A percentile compares a stretch with the other conserved stretches of the same genome.
These are phyloP conservation scores for Drepana arcuata DNA, from an alignment of 1,140 invertebrate genomes.

Conservation along the genomic window DNA sequence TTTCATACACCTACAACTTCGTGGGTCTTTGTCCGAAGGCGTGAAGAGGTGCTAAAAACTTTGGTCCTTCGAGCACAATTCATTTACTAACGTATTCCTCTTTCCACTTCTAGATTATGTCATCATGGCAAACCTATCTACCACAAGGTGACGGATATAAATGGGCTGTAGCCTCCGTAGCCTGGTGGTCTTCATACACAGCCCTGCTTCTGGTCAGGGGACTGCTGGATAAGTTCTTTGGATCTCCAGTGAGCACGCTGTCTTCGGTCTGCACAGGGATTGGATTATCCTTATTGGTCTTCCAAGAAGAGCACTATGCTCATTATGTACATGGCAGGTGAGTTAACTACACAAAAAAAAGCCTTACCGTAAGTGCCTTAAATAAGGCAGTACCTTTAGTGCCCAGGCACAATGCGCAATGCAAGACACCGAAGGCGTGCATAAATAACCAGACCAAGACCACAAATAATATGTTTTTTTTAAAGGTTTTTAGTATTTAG, in stretches of 20 bases:
- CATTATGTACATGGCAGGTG: constrained; percentile 60
- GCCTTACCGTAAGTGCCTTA: too few relatives aligned
- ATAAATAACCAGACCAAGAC: too few relatives aligned
- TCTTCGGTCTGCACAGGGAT: constrained; percentile 28
- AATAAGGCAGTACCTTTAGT: too few relatives aligned
- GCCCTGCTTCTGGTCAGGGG: constrained; percentile 14
- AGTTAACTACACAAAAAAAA: constrained; percentile 12
- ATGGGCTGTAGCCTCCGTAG: constrained; percentile 28
- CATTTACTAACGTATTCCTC: too few relatives aligned
- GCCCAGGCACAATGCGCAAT: too few relatives aligned
- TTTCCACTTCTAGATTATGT: constrained; percentile 34
- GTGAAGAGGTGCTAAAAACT: too few relatives aligned
- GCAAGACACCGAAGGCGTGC: too few relatives aligned
- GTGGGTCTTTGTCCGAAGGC: too few relatives aligned
- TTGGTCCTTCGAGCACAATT: too few relatives aligned
- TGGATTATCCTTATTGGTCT: constrained; percentile 43
- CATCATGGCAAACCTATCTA: constrained; percentile 19
- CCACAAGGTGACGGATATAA: constrained; percentile 34
- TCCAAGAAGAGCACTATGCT: constrained; percentile 48
- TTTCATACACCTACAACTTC: too few relatives aligned
- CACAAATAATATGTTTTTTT: too few relatives aligned
- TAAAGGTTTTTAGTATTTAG: too few relatives aligned
- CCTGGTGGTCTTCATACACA: constrained; percentile 40
- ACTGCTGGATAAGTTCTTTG: constrained; percentile 17
- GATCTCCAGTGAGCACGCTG: constrained; percentile 16